Percentiles rank a stretch among this genome's conserved stretches.
Conservation (phyloP, 2,888 invertebrate species). For the Lasius platythorax region DNA sequence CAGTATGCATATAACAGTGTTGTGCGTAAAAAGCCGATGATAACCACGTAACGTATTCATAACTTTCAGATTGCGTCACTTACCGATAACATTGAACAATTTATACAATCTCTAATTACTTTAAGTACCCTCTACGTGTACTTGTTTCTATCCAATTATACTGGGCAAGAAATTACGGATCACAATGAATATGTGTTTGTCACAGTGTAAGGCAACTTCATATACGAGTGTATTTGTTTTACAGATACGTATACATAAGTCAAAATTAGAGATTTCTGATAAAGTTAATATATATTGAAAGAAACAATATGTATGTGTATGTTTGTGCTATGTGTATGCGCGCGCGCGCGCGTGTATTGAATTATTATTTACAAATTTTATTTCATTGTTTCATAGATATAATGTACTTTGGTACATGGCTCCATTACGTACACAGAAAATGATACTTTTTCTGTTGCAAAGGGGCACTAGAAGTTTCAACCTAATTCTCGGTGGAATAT, state of each 20-base stretch:
- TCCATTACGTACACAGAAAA: constrained; percentile 12
- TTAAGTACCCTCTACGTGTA: neutral
- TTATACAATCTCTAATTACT: neutral
- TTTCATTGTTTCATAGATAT: neutral
- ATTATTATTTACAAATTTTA: neutral
- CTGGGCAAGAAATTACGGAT: constrained; percentile 16
- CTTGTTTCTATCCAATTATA: neutral
- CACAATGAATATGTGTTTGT: constrained; percentile 29
- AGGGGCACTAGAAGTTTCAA: neutral
- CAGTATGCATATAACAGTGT: neutral
- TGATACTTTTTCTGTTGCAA: constrained; percentile 24
- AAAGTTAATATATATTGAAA: neutral
- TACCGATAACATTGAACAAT: neutral
- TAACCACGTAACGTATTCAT: neutral
- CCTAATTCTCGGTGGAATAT: neutral
- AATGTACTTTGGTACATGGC: constrained; percentile 3
- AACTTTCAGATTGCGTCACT: neutral
- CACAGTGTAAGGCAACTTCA: constrained; percentile 18
- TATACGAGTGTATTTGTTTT: neutral
- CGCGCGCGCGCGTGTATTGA: no score
- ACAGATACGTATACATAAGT: neutral
- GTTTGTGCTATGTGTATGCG: no score
- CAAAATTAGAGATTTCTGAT: neutral
- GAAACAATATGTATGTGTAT: neutral
- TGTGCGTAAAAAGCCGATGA: neutral